Conservation (phyloP, 2,113 vertebrate genomes). For the Herpetotheres cachinnans region DNA sequence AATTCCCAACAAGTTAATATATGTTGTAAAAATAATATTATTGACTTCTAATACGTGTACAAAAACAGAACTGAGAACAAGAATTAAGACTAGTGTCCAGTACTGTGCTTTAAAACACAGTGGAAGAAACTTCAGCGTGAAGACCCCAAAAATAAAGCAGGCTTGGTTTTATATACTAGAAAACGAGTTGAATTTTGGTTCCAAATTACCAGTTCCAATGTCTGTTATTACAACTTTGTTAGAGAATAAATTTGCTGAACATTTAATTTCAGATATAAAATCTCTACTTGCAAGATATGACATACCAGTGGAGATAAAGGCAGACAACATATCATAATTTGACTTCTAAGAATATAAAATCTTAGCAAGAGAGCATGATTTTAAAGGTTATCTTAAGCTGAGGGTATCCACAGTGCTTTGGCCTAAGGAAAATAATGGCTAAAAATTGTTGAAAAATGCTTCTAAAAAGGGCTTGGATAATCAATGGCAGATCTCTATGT, state of each 20-base stretch:
- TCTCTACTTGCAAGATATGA: background rate
- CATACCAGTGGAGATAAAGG: background rate
- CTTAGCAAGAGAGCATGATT: background rate
- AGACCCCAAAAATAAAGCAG: background rate
- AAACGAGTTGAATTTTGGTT: background rate
- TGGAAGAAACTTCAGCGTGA: background rate
- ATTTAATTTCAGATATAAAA: background rate
- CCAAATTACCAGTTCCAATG: background rate
- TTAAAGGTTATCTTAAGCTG: background rate
- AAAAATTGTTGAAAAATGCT: background rate
- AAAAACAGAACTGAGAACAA: background rate
- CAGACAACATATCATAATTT: background rate
- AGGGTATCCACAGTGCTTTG: background rate
- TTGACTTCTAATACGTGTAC: background rate
- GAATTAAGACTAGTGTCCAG: background rate
- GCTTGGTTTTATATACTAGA: background rate
- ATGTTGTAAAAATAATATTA: background rate
- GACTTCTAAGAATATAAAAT: background rate
- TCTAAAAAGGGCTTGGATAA: background rate
- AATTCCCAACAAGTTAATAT: background rate
- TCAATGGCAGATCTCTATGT: fast-evolving
- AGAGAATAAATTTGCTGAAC: background rate
- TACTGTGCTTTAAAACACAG: background rate
- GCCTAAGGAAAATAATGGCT: background rate
- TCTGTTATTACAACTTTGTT: background rate